Evolutionary conservation across 92 coral and sea anemone species (phyloP).

Genomic region (Bergia sp.): DNA sequence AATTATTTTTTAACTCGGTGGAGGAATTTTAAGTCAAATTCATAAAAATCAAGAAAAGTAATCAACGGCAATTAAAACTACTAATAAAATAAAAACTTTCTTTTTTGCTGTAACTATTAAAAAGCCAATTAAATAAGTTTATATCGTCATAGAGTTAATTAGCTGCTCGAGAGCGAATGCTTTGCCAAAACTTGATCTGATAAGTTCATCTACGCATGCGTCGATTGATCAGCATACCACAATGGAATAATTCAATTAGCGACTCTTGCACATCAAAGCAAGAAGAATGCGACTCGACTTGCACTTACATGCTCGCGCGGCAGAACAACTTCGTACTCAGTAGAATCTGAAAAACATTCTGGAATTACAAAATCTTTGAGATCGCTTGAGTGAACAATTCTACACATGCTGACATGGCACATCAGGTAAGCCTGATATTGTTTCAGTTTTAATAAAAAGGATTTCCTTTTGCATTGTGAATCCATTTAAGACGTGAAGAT

Average conservation of each 20-base stretch:
- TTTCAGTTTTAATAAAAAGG: not conserved
- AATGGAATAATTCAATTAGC: not conserved
- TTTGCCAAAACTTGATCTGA: not conserved
- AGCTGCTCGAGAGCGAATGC: not conserved
- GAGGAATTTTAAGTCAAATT: not conserved
- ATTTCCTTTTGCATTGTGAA: not conserved
- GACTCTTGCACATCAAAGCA: not conserved
- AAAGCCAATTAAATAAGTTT: not conserved
- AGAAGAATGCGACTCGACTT: not conserved
- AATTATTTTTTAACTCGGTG: not conserved
- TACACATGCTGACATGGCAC: not conserved
- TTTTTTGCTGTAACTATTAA: not conserved
- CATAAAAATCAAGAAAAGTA: not conserved
- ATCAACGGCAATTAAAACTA: not conserved
- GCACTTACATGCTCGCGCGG: not conserved
- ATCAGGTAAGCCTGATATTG: not conserved
- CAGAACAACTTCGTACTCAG: not conserved
- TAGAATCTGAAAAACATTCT: constrained; percentile 10
- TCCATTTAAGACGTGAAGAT: not conserved
- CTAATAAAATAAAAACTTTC: not conserved
- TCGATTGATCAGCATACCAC: constrained; percentile 26
- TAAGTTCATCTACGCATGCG: constrained; percentile 18
- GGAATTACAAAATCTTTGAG: too few relatives aligned
- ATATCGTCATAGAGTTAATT: constrained; percentile 44
- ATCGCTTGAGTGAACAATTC: not conserved